Conservation (phyloP, 2,888 invertebrate species). For the Cryptus viduatorius region DNA sequence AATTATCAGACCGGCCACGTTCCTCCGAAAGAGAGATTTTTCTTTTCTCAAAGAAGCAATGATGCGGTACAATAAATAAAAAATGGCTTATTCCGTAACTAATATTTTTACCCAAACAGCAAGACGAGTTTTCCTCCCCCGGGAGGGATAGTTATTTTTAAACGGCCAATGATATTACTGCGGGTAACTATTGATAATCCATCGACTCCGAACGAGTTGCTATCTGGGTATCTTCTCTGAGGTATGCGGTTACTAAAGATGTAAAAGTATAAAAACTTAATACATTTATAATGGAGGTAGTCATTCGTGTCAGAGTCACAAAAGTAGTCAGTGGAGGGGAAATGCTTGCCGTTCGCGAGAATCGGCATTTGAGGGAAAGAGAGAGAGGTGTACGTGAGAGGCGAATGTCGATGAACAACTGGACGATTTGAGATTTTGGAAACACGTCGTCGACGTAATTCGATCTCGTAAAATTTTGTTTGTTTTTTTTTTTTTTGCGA, state of each 20-base stretch:
- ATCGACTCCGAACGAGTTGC: conserved; percentile 58
- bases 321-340: conserved; percentile 62
- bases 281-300: conserved; percentile 82
- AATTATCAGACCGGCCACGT: conserved; percentile 79
- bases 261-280: conserved; percentile 84
- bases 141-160: conserved; percentile 1
- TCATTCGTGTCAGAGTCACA: conserved; percentile 80
- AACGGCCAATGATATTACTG: conserved; percentile 11
- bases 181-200: conserved; percentile 46
- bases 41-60: conserved; percentile 32
- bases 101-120: conserved; percentile 56
- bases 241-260: conserved; percentile 84
- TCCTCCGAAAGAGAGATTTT: conserved; percentile 18
- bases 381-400: not conserved
- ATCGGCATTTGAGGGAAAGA: not conserved
- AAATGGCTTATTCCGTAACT: conserved; percentile 41
- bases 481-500: conserved; percentile 22
- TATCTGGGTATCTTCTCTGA: conserved; percentile 76
- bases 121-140: conserved; percentile 22
- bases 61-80: conserved; percentile 58
- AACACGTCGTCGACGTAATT: conserved; percentile 70
- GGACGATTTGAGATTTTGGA: conserved; percentile 80
- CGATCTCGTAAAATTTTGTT: conserved; percentile 11
- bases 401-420: conserved; percentile 72
- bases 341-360: conserved; percentile 15